Evolutionary conservation across 2,888 invertebrate genomes (phyloP), one percentile per base, ranked within the genome.

Genomic region (Papilio elwesi): DNA sequence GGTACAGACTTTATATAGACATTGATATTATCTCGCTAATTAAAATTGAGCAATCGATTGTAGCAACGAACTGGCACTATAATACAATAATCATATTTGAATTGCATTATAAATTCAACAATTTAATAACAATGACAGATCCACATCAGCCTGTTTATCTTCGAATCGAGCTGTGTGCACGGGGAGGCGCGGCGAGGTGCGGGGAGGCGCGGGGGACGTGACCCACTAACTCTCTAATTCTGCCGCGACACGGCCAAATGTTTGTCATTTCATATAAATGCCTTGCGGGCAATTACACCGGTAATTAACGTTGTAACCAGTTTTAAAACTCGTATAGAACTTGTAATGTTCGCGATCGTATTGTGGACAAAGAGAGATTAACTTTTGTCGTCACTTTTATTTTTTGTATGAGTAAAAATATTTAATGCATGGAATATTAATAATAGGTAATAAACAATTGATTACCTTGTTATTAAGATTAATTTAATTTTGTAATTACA

Each of bases 101-200:
- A 81, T 78, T 79, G 81, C 78, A 81, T 79, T 83, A 85, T 82
- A 85, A 82, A 83, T 82, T 83, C 83, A 82, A 77, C 76, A 78
- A 79, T 81, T 81, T 80, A 81, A 83, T 83, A 81, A 78, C 76
- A 80, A 85, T 82, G 80, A 79, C 80, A 85, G 85, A 86, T 85
- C 83, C 85, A 82, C 81, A 79, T 74, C 80, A 76, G 79, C 81
- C 84, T 82, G 83, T 82, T 81, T 80, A 80, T 82, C 68, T 67
- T 63, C 68, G 36, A 63, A 79, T 78, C 79, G 83, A 86, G 84
- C 85, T 81, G 85, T 83, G 84, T 80, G 80, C 85, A 85, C 85
- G 84, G 81, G 76, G 81, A 79, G 79, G 80, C 85, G 86, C 85
- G 84, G 81, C 76, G 81, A 79, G 79, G 79, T 78, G 80, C 36